These are phyloP conservation scores for Papilio polytes DNA, from an alignment of 1,140 invertebrate species.

Conservation along the genomic window DNA sequence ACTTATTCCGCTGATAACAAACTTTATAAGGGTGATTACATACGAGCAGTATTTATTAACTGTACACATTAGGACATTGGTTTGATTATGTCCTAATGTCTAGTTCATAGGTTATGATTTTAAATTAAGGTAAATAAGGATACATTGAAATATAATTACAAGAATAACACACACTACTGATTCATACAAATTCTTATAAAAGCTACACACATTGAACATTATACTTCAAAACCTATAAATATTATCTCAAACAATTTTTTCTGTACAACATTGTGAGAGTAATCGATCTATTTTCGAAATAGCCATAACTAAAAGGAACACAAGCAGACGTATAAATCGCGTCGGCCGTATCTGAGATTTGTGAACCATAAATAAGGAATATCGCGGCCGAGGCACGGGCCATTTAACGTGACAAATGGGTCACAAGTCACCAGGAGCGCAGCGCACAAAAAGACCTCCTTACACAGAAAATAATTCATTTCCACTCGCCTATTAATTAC, in stretches of 20 bases:
- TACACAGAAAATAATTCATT: conserved; percentile 31
- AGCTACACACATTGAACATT: neutral
- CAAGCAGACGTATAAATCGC: conserved; percentile 38
- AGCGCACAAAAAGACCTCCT: conserved; percentile 36
- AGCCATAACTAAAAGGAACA: conserved; percentile 38
- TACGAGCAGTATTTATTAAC: neutral
- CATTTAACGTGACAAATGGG: conserved; percentile 62
- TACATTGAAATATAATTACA: too few species aligned
- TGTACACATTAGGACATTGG: neutral
- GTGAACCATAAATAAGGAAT: conserved; percentile 57
- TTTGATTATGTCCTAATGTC: neutral
- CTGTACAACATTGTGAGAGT: conserved; percentile 40
- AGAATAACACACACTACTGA: too few species aligned
- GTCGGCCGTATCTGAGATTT: conserved; percentile 39
- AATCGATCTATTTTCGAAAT: conserved; percentile 46
- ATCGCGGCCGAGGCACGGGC: conserved; percentile 55
- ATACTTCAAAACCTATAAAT: neutral
- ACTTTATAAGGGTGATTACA: neutral
- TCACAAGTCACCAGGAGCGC: conserved; percentile 40
- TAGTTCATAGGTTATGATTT: too few species aligned
- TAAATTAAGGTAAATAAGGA: too few species aligned
- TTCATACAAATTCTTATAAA: neutral
- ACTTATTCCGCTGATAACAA: neutral
- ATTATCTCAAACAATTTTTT: neutral
- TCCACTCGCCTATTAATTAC: conserved; percentile 37